Percentiles rank a stretch among this genome's conserved stretches.
Evolutionary conservation across 2,113 vertebrate genomes (phyloP).

Genomic region (Pelecanoides urinatrix): DNA sequence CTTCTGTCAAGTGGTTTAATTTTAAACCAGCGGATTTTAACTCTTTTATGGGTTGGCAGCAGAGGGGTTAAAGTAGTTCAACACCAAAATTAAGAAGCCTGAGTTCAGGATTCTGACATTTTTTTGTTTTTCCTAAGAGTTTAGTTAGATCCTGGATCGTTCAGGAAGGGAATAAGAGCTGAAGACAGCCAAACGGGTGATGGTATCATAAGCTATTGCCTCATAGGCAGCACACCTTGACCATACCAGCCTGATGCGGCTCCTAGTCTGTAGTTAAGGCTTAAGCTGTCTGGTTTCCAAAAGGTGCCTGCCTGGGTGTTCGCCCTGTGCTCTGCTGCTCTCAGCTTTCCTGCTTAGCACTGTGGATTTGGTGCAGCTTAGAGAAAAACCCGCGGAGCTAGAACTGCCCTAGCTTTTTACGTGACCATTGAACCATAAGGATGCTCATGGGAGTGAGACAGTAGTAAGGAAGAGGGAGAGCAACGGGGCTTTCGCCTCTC

Average conservation of each 20-base stretch:
- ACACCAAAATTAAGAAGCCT: neutral
- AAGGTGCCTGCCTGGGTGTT: neutral
- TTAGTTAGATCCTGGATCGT: neutral
- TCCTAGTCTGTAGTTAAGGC: neutral
- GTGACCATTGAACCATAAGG: neutral
- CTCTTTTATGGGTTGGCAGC: neutral
- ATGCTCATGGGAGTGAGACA: neutral
- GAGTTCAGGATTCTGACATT: neutral
- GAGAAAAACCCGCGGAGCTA: neutral
- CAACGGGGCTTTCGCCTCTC: neutral
- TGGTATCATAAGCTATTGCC: neutral
- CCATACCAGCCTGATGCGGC: neutral
- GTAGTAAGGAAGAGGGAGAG: neutral
- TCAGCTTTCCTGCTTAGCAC: neutral
- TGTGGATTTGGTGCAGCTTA: neutral
- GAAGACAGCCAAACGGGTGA: neutral
- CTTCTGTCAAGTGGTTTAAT: neutral
- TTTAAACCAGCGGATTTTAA: neutral
- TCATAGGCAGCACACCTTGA: neutral
- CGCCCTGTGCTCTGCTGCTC: neutral
- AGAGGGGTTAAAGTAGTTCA: neutral
- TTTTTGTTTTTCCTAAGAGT: neutral
- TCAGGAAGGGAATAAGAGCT: neutral
- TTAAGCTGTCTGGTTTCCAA: neutral
- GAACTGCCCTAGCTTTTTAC: neutral